Evolutionary conservation across 2,797 vertebrate genomes (phyloP).

Genomic region (Squalus acanthias): DNA sequence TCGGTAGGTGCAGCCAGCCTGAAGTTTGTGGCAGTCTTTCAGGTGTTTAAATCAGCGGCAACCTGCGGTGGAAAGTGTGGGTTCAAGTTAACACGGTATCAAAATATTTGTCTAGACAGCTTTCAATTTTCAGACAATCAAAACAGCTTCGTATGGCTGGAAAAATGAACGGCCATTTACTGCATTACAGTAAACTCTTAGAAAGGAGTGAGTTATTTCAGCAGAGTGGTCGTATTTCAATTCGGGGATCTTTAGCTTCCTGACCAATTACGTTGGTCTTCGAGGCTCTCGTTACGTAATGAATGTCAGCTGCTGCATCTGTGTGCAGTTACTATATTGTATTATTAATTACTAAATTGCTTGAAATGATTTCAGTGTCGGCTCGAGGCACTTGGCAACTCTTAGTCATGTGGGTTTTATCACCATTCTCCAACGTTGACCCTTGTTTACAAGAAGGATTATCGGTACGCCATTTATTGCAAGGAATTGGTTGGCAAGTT

Average conservation of each 20-base stretch:
- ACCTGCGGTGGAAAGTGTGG: background rate
- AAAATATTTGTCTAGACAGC: slow-evolving; percentile 13
- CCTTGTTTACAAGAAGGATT: background rate
- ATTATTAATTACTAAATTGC: slow-evolving; percentile 4
- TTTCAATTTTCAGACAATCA: background rate
- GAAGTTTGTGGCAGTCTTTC: background rate
- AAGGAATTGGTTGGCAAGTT: background rate
- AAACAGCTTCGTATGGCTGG: background rate
- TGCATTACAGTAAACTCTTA: background rate
- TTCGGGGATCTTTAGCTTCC: background rate
- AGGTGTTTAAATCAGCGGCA: background rate
- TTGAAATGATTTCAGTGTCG: background rate
- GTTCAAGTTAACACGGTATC: background rate
- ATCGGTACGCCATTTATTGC: background rate
- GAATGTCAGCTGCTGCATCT: background rate
- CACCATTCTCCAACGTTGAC: background rate
- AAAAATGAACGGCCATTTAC: background rate
- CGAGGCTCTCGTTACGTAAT: background rate
- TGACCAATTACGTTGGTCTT: background rate
- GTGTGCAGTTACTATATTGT: background rate
- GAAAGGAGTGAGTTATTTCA: background rate
- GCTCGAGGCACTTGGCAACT: background rate
- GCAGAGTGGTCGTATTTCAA: background rate
- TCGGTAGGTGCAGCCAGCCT: background rate
- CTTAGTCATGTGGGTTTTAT: background rate